Evolutionary conservation across 2,888 invertebrate genomes (phyloP), one percentile per base, ranked within the genome.

Genomic region (Stenchaetothrips biformis): DNA sequence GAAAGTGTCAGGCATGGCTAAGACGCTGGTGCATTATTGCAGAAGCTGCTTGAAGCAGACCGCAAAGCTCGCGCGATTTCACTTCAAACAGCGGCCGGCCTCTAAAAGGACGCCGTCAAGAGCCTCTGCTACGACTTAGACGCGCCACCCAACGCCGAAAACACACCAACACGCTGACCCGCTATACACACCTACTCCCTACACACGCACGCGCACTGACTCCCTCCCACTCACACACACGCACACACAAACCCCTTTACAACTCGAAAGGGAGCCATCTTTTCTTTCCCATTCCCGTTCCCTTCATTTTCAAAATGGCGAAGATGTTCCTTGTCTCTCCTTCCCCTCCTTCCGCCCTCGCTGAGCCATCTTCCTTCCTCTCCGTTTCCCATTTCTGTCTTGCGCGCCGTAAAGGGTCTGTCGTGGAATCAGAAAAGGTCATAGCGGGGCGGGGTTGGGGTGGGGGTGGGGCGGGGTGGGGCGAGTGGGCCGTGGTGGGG

Each of bases 301-400:
- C 67, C 67, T 74, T 74, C 67, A 74, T 74, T 74, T 74, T 74
- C 67, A 74, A 74, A 74, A 74, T 74, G 67, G 67, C 67, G 67
- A 74, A 74, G 67, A 74, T 74, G 67, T 74, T 74, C 67, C 67
- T 74, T 74, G 67, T 74, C 67, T 74, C 67, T 18, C 59, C 18
- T 37, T 37, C 62, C 21, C n/a, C n/a, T 9, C 67, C n/a, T 21
- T 21, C 21, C 25, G 67, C 67, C 67, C 21, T 74, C 25, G 4
- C 25, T 21, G 67, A 21, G 25, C 67, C 67, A 74, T 21, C 67
- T 25, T 25, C 67, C 25, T 25, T 25, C 67, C 25, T 25, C 67
- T 74, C 67, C 25, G 25, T 74, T 74, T 74, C 67, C 67, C 67
- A 74, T 74, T 21, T 74, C 67, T 74, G 67, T 74, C 67, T 74